Percentiles rank a stretch among this genome's conserved stretches.
These are phyloP conservation scores for Habrosyne pyritoides DNA, from an alignment of 2,888 invertebrate species.

Conservation along the genomic window DNA sequence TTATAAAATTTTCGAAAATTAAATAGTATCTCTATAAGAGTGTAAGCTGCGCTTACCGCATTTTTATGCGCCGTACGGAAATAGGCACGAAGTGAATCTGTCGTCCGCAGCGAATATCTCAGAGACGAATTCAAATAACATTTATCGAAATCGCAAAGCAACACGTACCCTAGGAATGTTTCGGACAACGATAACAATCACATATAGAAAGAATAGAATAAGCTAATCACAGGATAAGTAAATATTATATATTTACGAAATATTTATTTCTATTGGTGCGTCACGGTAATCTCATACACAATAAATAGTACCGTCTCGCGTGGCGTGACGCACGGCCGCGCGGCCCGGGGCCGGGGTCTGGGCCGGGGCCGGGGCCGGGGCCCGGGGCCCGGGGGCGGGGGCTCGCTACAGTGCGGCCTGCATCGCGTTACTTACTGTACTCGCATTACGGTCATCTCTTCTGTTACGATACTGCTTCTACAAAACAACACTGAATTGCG, in stretches of 20 bases:
- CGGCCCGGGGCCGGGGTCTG: neutral
- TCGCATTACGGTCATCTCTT: too few relatives aligned
- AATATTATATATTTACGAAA: slow-evolving; percentile 75
- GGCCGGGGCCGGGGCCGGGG: neutral
- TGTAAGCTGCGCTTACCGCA: slow-evolving; percentile 70
- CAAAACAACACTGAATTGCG: slow-evolving; percentile 67
- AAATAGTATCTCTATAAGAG: slow-evolving; percentile 57
- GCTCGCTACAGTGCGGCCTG: slow-evolving; percentile 40
- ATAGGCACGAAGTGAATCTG: slow-evolving; percentile 65
- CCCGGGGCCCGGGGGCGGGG: neutral
- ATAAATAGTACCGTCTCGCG: slow-evolving; percentile 15
- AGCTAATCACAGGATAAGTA: slow-evolving; percentile 78
- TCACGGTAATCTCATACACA: slow-evolving; percentile 49
- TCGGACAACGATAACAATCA: slow-evolving; percentile 69
- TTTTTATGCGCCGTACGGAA: slow-evolving; percentile 54
- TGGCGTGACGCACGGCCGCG: too few relatives aligned
- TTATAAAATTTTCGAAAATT: slow-evolving; percentile 72
- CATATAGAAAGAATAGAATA: slow-evolving; percentile 66
- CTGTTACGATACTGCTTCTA: slow-evolving; percentile 57
- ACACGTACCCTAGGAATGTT: slow-evolving; percentile 74
- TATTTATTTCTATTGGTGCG: slow-evolving; percentile 59
- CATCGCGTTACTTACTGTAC: slow-evolving; percentile 58
- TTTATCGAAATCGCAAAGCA: slow-evolving; percentile 55
- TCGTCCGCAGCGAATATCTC: slow-evolving; percentile 42
- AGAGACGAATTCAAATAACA: slow-evolving; percentile 47